Base-by-base conservation (phyloP, 2,113 vertebrate genomes). In the Actenoides hombroni region DNA sequence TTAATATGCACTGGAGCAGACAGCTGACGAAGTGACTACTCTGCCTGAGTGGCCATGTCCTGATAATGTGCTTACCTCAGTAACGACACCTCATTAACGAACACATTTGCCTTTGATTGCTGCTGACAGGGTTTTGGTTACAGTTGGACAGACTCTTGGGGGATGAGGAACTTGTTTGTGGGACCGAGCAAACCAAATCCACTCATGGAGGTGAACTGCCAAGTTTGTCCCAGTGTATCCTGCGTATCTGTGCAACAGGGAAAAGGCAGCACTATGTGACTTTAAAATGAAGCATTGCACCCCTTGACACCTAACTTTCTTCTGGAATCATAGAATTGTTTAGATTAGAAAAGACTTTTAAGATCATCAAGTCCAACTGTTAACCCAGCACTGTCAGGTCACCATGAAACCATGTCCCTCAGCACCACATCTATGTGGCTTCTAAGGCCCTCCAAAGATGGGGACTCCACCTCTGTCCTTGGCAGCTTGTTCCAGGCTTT, bases 21-120 rank as follows among this genome's bases (percentile, higher is more conserved):
- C 63, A 64, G 49, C 17, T 53, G 71, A 42, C 31, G 28, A 48
- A 77, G 53, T 57, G 63, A 80, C 54, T 2, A 2, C 11, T 18
- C 13, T 24, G 49, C 76, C 39, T 0, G 0, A 53, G n/a, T n/a
- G 25, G 37, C 40, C 9, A 1, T 2, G 8, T 70, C 29, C 46
- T 48, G 63, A 44, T 49, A 31, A 53, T 14, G 8, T 18, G 35
- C 44, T 71, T 59, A 35, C 42, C 48, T 48, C 57, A 37, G 6
- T 74, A 67, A 59, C 3, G 14, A 69, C 17, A 29, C 18, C 40
- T 91, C 29, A 24, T 64, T 74, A 73, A 59, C 49, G 60, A 83
- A 64, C 0, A 3, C 0, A 1, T 35, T 89, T 49, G 11, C 6
- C 7, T 60, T 51, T 83, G 20, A 61, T 51, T 61, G n/a, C 69